Conservation (phyloP, 2,888 invertebrate genomes). For the Parnassius mnemosyne region DNA sequence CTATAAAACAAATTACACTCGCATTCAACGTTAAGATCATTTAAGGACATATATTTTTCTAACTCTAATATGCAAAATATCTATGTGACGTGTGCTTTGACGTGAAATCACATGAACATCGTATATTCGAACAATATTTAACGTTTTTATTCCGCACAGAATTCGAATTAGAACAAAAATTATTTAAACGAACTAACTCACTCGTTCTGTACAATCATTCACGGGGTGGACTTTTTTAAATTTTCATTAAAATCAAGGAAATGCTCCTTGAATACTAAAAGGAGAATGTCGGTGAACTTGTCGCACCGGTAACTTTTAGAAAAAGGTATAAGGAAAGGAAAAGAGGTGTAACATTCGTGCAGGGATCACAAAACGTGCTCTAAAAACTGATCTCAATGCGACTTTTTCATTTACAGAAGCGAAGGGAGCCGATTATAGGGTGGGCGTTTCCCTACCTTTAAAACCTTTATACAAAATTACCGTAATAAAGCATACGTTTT, state of each 20-base stretch:
- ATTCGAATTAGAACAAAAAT: conserved; percentile 14
- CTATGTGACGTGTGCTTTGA: too few species aligned
- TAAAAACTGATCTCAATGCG: conserved; percentile 14
- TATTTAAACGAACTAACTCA: conserved; percentile 20
- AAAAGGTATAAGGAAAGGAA: conserved; percentile 2
- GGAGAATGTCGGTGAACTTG: conserved; percentile 32
- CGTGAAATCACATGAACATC: background rate
- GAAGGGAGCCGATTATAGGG: conserved; percentile 13
- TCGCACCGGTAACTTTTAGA: conserved; percentile 9
- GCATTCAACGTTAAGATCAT: too few species aligned
- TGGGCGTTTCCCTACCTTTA: conserved; percentile 11
- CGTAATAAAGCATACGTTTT: conserved; percentile 2
- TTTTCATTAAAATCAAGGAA: conserved; percentile 32
- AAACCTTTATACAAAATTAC: conserved; percentile 6
- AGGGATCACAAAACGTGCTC: conserved; percentile 17
- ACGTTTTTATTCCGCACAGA: background rate
- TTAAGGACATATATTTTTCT: too few species aligned
- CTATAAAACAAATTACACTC: too few species aligned
- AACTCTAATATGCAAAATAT: too few species aligned
- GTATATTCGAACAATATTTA: background rate
- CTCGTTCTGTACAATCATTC: conserved; percentile 9
- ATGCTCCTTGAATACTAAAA: conserved; percentile 39
- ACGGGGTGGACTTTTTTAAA: conserved; percentile 4
- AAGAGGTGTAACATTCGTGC: conserved; percentile 1
- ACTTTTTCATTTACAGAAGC: conserved; percentile 19